Evolutionary conservation across 2,888 invertebrate genomes (phyloP).

Genomic region (Tholera decimalis): DNA sequence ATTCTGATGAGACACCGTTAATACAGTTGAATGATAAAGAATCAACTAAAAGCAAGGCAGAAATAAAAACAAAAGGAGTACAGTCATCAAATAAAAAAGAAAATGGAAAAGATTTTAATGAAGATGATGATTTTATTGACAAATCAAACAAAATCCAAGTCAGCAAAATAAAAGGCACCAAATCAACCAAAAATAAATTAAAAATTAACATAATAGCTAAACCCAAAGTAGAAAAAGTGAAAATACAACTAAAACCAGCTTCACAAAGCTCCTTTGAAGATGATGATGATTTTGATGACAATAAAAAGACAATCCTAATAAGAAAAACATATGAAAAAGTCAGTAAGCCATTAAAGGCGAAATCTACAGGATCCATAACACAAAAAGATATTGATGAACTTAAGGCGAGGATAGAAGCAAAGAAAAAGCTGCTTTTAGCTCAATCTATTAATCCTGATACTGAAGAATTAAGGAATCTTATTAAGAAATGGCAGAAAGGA

Average conservation of each 20-base stretch:
- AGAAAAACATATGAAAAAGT: slow-evolving; percentile 83
- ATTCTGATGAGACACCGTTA: slow-evolving; percentile 83
- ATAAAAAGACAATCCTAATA: slow-evolving; percentile 81
- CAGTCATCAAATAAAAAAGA: not conserved
- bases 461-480: slow-evolving; percentile 85
- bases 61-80: slow-evolving; percentile 17
- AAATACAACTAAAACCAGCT: slow-evolving; percentile 55
- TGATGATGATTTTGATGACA: slow-evolving; percentile 78
- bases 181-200: slow-evolving; percentile 67
- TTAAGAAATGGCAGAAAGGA: slow-evolving; percentile 90
- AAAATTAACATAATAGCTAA: slow-evolving; percentile 63
- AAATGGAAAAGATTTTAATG: slow-evolving; percentile 37
- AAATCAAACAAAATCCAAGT: slow-evolving; percentile 53
- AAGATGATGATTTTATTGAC: slow-evolving; percentile 77
- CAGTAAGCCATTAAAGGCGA: slow-evolving; percentile 79
- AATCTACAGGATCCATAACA: slow-evolving; percentile 87
- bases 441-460: slow-evolving; percentile 84
- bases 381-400: slow-evolving; percentile 85
- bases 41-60: slow-evolving; percentile 26
- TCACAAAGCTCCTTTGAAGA: slow-evolving; percentile 78
- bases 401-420: slow-evolving; percentile 82
- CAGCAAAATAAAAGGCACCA: slow-evolving; percentile 65
- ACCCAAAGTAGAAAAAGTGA: slow-evolving; percentile 46
- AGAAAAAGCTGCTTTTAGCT: slow-evolving; percentile 82
- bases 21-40: slow-evolving; percentile 73